A percentile compares a stretch with the other conserved stretches of the same genome.
Conservation (phyloP, 1,140 invertebrate species). For the Hycleus phaleratus region DNA sequence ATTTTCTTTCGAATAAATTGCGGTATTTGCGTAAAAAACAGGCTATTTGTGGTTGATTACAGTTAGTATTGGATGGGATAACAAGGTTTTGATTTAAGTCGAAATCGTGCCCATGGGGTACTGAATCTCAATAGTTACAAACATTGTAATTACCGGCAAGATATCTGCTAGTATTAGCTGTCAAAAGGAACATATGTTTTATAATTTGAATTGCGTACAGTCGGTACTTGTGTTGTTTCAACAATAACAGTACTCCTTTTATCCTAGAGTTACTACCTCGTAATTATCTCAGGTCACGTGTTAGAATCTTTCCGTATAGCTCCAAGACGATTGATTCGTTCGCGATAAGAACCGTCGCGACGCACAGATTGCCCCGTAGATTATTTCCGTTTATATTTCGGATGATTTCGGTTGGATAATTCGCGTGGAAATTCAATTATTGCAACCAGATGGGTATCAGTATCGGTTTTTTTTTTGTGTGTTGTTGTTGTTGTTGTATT, state of each 20-base stretch:
- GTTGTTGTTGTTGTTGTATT: not conserved
- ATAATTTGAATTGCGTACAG: conserved; percentile 27
- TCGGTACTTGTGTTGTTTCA: not conserved
- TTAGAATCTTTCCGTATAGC: conserved; percentile 22
- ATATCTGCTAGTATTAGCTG: conserved; percentile 26
- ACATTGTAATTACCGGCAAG: conserved; percentile 17
- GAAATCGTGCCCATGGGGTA: no score
- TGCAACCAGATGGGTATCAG: conserved; percentile 35
- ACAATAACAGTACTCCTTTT: conserved; percentile 28
- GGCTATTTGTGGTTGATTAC: no score
- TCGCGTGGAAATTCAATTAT: conserved; percentile 26
- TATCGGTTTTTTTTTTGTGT: conserved; percentile 28
- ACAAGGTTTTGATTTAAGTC: no score
- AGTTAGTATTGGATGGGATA: no score
- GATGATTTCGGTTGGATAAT: no score
- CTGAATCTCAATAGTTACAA: no score
- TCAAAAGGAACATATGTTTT: conserved; percentile 34
- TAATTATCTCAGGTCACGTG: conserved; percentile 36
- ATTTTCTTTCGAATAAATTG: no score
- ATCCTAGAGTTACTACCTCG: conserved; percentile 4
- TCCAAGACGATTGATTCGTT: conserved; percentile 5
- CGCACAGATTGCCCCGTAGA: conserved; percentile 18
- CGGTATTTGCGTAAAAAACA: no score
- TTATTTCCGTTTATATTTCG: not conserved
- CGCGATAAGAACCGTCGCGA: not conserved